These are phyloP conservation scores for Trigoniulus corallinus DNA, from an alignment of 1,140 invertebrate genomes.

Conservation along the genomic window DNA sequence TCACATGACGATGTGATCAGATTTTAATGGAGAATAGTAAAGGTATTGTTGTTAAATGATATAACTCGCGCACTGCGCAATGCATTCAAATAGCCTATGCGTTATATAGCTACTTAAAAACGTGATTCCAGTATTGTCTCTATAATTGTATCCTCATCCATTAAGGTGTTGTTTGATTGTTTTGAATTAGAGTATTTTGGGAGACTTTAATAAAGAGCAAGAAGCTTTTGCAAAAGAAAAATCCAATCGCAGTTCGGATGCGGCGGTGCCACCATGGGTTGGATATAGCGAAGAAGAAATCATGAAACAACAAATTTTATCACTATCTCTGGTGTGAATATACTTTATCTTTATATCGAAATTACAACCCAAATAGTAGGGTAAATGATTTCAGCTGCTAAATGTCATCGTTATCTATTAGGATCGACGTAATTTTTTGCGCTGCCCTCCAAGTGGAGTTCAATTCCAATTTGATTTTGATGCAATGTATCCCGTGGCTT, in stretches of 20 bases:
- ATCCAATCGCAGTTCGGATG: constrained; percentile 46
- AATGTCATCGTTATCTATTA: constrained; percentile 27
- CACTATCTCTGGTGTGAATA: constrained; percentile 57
- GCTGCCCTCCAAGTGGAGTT: constrained; percentile 85
- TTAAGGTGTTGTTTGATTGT: no score
- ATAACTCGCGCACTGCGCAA: background rate
- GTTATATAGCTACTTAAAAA: constrained; percentile 8
- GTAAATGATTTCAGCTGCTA: background rate
- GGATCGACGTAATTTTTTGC: constrained; percentile 92
- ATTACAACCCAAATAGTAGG: constrained; percentile 4
- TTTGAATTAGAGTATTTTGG: constrained; percentile 89
- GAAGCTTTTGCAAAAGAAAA: constrained; percentile 83
- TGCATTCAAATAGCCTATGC: background rate
- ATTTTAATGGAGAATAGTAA: no score
- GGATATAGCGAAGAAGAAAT: constrained; percentile 71
- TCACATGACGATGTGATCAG: no score
- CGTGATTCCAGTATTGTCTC: no score
- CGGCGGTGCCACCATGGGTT: constrained; percentile 77
- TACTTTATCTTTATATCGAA: background rate
- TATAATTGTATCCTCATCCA: no score
- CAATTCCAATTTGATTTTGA: constrained; percentile 93
- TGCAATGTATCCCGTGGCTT: constrained; percentile 71
- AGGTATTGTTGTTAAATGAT: no score
- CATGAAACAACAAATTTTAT: constrained; percentile 85
- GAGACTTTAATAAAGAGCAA: constrained; percentile 91